Evolutionary conservation across 2,797 vertebrate species (phyloP).

Genomic region (Margarornis squamiger): DNA sequence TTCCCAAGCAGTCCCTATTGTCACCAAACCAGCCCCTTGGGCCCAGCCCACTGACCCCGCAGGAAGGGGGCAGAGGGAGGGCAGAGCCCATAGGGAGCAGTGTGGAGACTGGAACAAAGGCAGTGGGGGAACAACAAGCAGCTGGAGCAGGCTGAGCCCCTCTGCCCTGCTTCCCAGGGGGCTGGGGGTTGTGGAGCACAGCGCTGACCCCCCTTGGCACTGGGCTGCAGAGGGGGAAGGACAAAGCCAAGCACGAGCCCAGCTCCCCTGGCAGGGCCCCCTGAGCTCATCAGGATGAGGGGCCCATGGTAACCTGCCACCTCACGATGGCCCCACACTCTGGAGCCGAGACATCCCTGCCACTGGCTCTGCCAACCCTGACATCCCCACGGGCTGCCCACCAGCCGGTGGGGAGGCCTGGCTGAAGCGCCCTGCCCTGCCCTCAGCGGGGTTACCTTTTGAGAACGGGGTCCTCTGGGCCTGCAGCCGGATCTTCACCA

Average conservation of each 20-base stretch:
- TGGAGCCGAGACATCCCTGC: background rate
- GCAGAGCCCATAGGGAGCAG: background rate
- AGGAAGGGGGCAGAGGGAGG: background rate
- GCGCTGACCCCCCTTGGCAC: rapidly evolving
- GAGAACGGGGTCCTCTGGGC: constrained; percentile 86
- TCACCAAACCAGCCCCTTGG: background rate
- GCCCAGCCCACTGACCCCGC: background rate
- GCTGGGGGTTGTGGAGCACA: background rate
- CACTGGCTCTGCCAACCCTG: background rate
- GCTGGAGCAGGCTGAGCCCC: background rate
- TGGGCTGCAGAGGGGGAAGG: rapidly evolving
- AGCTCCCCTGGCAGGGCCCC: background rate
- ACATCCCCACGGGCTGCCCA: rapidly evolving
- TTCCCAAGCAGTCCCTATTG: background rate
- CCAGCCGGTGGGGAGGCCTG: background rate
- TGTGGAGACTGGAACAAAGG: background rate
- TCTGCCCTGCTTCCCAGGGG: rapidly evolving
- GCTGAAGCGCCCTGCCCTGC: background rate
- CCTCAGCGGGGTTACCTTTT: constrained; percentile 73
- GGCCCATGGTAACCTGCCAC: background rate
- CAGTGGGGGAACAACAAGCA: background rate
- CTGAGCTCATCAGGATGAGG: rapidly evolving
- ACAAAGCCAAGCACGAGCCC: background rate
- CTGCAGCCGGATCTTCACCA: constrained; percentile 95
- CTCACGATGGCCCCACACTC: rapidly evolving